Evolutionary conservation across 2,888 invertebrate genomes (phyloP).

Genomic region (Drosophila yooni): DNA sequence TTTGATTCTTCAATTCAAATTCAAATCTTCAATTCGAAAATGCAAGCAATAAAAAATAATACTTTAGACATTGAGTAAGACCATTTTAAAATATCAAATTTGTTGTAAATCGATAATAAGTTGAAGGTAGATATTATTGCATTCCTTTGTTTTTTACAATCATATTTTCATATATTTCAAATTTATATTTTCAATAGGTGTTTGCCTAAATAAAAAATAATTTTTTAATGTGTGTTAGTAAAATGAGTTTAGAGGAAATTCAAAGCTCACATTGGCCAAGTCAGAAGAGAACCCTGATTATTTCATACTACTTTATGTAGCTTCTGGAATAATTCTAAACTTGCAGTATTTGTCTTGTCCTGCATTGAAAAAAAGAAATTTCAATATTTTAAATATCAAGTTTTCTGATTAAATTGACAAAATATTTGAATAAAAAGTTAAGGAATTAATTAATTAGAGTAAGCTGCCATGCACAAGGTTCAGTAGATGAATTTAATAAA

Average conservation of each 20-base stretch:
- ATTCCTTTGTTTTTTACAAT: background rate
- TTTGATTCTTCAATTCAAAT: background rate
- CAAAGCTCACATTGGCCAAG: background rate
- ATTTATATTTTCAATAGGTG: background rate
- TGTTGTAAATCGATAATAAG: background rate
- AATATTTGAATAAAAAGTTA: background rate
- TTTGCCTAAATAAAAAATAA: background rate
- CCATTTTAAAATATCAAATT: background rate
- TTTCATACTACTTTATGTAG: background rate
- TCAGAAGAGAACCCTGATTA: background rate
- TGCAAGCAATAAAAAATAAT: background rate
- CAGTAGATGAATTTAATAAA: conserved; percentile 29
- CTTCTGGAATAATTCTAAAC: background rate
- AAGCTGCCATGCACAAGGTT: background rate
- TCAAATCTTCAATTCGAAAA: background rate
- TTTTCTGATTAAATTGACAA: background rate
- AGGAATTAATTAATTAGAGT: background rate
- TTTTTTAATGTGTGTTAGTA: background rate
- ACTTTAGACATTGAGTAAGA: too few relatives aligned
- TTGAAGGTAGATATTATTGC: background rate
- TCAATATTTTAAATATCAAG: background rate
- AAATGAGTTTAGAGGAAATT: background rate
- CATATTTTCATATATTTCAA: background rate
- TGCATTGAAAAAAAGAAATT: background rate
- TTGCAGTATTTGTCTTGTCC: background rate